Evolutionary conservation across 2,113 vertebrate genomes (phyloP).

Genomic region (Bettongia penicillata): DNA sequence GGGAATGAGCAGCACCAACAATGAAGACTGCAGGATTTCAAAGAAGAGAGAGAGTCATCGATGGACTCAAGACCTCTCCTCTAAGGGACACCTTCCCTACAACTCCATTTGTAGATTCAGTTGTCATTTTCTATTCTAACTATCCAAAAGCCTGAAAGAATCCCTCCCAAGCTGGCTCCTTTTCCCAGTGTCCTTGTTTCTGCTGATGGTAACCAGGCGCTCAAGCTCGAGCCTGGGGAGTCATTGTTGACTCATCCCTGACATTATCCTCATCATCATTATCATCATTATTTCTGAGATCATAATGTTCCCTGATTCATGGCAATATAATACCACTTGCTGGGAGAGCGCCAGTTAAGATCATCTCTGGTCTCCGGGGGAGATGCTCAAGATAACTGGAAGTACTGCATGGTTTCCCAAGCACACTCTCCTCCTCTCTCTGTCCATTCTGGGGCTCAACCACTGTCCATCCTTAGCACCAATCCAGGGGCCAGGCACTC

Average conservation of each 20-base stretch:
- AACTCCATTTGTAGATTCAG: not conserved
- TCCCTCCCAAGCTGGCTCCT: not conserved
- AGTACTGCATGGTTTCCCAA: not conserved
- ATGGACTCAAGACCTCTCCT: not conserved
- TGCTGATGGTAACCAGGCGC: not conserved
- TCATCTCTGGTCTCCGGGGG: not conserved
- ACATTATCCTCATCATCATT: not conserved
- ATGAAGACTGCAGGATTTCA: not conserved
- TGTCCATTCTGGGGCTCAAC: not conserved
- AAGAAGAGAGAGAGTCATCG: not conserved
- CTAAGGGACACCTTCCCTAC: not conserved
- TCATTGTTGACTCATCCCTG: not conserved
- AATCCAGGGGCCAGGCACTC: not conserved
- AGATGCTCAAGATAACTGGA: not conserved
- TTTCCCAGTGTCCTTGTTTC: not conserved
- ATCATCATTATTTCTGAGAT: not conserved
- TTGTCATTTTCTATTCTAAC: not conserved
- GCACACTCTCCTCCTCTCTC: not conserved
- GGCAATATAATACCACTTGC: not conserved
- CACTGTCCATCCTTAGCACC: not conserved
- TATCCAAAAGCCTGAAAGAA: not conserved
- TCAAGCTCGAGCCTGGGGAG: not conserved
- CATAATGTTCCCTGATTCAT: not conserved
- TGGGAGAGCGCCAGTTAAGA: not conserved
- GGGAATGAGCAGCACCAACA: not conserved